Conservation (phyloP, 2,888 invertebrate species). For the Lasioglossum lativentre region DNA sequence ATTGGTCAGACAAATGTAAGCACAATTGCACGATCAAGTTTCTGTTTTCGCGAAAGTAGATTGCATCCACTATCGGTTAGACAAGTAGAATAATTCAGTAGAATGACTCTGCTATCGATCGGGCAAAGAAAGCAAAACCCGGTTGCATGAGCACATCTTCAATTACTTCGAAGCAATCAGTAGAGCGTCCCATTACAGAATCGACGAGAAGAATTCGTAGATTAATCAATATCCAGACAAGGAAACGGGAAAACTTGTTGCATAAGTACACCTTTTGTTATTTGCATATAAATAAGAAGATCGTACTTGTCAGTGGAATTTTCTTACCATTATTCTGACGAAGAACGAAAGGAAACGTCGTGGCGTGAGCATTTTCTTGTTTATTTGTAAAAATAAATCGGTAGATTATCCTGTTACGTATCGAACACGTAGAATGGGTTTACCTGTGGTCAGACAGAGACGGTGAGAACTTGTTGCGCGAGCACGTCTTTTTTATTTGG, state of each 20-base stretch:
- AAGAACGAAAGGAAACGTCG: not conserved
- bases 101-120: not conserved
- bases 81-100: not conserved
- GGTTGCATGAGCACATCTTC: not conserved
- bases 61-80: not conserved
- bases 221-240: not conserved
- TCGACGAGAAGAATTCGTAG: not conserved
- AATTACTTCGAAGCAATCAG: not conserved
- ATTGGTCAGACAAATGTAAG: not conserved
- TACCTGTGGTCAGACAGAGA: not conserved
- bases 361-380: not conserved
- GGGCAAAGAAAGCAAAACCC: not conserved
- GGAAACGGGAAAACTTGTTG: not conserved
- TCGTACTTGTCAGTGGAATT: not conserved
- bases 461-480: not conserved
- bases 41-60: conserved; percentile 6
- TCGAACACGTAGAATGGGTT: not conserved
- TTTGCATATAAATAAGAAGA: not conserved
- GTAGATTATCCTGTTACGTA: not conserved
- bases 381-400: not conserved
- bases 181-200: not conserved
- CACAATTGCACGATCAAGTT: not conserved
- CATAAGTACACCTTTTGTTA: not conserved
- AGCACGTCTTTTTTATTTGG: not conserved
- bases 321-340: no score